Evolutionary conservation across 2,888 invertebrate species (phyloP).

Genomic region (Allolobophora icterica): DNA sequence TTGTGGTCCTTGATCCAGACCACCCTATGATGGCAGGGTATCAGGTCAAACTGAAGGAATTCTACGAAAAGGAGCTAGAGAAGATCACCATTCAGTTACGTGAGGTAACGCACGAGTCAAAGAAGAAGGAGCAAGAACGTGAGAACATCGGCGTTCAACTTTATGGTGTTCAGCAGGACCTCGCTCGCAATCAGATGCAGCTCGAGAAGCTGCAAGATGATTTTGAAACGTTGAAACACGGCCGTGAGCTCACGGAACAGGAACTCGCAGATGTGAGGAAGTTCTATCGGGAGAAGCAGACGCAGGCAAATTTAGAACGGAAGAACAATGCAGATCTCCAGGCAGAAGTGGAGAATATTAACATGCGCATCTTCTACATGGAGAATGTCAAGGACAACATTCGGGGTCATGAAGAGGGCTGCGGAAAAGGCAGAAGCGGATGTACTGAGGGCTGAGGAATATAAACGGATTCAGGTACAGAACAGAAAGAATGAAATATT

Average conservation of each 20-base stretch:
- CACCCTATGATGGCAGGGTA: conserved; percentile 66
- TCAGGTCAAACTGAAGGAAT: conserved; percentile 63
- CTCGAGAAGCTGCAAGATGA: conserved; percentile 63
- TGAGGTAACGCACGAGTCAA: conserved; percentile 53
- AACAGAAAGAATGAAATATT: neutral
- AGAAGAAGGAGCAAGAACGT: conserved; percentile 57
- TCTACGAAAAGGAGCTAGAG: conserved; percentile 62
- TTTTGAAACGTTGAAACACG: conserved; percentile 55
- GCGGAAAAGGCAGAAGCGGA: conserved; percentile 65
- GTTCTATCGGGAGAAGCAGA: conserved; percentile 58
- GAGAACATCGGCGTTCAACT: conserved; percentile 65
- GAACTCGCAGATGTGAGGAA: conserved; percentile 57
- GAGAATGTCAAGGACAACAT: conserved; percentile 65
- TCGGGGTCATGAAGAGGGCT: conserved; percentile 63
- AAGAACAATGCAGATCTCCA: conserved; percentile 40
- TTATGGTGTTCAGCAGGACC: conserved; percentile 65
- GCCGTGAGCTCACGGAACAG: conserved; percentile 57
- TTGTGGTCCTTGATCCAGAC: conserved; percentile 65
- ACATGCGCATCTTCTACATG: conserved; percentile 65
- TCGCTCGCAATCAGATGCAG: conserved; percentile 64
- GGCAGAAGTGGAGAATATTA: conserved; percentile 64
- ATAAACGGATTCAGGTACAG: conserved; percentile 63
- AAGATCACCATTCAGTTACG: conserved; percentile 53
- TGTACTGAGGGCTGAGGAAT: conserved; percentile 60
- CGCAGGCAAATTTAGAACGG: conserved; percentile 54